These are phyloP conservation scores for Rhimphoctona megacephalus DNA, from an alignment of 2,888 invertebrate species.

Conservation along the genomic window DNA sequence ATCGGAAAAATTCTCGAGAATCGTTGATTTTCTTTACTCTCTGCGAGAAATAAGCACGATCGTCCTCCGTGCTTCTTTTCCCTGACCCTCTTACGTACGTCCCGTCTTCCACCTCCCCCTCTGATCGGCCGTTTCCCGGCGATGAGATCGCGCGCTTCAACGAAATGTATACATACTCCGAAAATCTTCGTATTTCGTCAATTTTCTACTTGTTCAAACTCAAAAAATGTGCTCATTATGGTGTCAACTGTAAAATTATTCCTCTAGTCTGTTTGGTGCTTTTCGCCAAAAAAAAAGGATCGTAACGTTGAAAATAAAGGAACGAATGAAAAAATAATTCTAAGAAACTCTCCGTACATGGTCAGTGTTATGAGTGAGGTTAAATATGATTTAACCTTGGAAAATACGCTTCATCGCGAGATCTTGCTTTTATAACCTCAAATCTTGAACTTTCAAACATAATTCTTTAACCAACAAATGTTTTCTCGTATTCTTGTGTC, in stretches of 20 bases:
- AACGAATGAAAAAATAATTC: not conserved
- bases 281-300: not conserved
- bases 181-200: constrained; percentile 15
- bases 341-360: not conserved
- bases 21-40: not conserved
- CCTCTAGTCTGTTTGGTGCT: not conserved
- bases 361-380: not conserved
- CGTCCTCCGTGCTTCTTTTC: constrained; percentile 7
- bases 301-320: not conserved
- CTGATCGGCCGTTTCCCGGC: constrained; percentile 43
- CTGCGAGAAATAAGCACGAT: constrained; percentile 11
- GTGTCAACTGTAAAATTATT: not conserved
- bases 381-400: constrained; percentile 5
- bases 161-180: constrained; percentile 25
- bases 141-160: constrained; percentile 40
- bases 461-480: not conserved
- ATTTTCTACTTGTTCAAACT: constrained; percentile 11
- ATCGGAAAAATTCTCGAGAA: not conserved
- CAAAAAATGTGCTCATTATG: not conserved
- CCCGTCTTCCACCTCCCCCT: constrained; percentile 15
- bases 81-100: constrained; percentile 18
- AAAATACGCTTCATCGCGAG: not conserved
- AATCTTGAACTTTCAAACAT: not conserved
- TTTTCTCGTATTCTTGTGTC: not conserved
- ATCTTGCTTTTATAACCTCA: not conserved